Evolutionary conservation across 2,797 vertebrate genomes (phyloP), one percentile per base, ranked within the genome.

Genomic region (Tokudaia tokunoshimensis): DNA sequence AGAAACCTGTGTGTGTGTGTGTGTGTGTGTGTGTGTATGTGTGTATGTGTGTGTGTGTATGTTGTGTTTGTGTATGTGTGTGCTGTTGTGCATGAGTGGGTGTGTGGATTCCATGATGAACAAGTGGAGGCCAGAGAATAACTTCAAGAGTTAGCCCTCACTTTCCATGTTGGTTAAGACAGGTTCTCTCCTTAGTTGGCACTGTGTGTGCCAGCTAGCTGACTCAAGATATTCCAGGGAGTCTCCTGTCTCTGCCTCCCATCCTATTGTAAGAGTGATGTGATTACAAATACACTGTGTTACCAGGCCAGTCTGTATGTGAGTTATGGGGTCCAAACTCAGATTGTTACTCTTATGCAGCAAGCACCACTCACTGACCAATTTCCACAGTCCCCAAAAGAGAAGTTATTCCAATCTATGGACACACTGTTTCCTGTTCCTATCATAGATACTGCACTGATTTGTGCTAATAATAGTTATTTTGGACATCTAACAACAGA

Each of bases 401-500:
- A 88, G n/a, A 26, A 9, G 26, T 78, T 81, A 91, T 89, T 82
- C 90, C 94, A 79, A n/a, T 34, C 65, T 96, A 6, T 14, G 6
- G 92, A 97, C 96, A 89, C 41, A 63, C n/a, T 31, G 34, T 59
- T 92, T 95, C n/a, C 95, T 95, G 78, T 96, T 97, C 5, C 1
- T 81, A 92, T 94, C 72, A 93, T 5, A 65, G 79, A 22, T 37
- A 92, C 29, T 91, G 2, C 7, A 67, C 15, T 82, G 78, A 80
- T 94, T 78, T 74, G 20, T 92, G 10, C 82, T 96, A 70, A 91
- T 17, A 0, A 92, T 94, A 78, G 78, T 75, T 80, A 47, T 37
- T 87, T 98, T 93, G 84, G 97, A 97, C 95, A 98, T 85, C 70
- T 67, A 29, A 52, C 82, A 31, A 52, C 80, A 93, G 92, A 89